Evolutionary conservation across 1,140 invertebrate species (phyloP).

Genomic region (Ceratina australensis): DNA sequence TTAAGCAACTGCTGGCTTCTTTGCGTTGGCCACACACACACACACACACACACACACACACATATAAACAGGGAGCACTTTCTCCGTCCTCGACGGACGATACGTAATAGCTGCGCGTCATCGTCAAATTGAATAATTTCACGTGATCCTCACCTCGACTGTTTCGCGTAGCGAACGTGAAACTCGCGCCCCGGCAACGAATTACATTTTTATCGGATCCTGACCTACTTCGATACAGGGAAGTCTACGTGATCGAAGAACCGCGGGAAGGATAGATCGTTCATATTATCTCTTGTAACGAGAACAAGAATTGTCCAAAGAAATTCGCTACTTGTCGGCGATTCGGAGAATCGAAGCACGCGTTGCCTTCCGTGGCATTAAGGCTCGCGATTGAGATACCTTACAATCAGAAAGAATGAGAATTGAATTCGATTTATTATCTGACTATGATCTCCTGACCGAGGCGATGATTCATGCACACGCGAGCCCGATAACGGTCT

Average conservation of each 20-base stretch:
- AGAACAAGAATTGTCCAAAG: too few species aligned
- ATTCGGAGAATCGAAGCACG: too few species aligned
- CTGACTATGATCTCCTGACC: not conserved
- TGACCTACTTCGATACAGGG: not conserved
- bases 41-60: too few species aligned
- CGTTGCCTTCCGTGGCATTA: too few species aligned
- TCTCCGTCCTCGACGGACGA: conserved; percentile 25
- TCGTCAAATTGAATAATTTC: conserved; percentile 24
- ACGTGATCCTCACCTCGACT: conserved; percentile 2
- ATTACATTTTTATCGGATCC: conserved; percentile 3
- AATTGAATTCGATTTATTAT: not conserved
- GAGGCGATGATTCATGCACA: conserved; percentile 6
- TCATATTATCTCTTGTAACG: too few species aligned
- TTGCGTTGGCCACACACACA: too few species aligned
- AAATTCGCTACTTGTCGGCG: too few species aligned
- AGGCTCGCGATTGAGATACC: not conserved
- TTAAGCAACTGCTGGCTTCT: not conserved
- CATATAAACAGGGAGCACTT: too few species aligned
- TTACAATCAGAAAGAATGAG: too few species aligned
- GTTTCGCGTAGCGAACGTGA: conserved; percentile 1
- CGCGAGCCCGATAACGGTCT: not conserved
- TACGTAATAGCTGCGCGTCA: conserved; percentile 33
- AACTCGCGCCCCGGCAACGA: not conserved
- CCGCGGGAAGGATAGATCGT: too few species aligned
- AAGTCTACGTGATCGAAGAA: too few species aligned